These are phyloP conservation scores for Naja naja DNA, from an alignment of 2,113 vertebrate genomes.

Conservation along the genomic window DNA sequence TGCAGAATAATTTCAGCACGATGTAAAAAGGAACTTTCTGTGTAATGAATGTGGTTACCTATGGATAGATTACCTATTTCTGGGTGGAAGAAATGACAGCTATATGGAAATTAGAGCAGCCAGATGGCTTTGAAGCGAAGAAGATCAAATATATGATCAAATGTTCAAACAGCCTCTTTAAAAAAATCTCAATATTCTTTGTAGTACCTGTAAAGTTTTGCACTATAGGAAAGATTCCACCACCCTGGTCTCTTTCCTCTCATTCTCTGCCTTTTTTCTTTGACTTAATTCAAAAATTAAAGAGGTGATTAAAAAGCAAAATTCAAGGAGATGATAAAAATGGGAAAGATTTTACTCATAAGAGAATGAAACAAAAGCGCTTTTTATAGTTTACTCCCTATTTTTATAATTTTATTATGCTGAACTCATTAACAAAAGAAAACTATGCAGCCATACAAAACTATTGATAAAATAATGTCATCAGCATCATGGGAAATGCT, in stretches of 20 bases:
- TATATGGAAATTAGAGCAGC: background rate
- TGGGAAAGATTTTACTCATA: background rate
- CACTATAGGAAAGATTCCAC: background rate
- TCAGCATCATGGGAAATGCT: background rate
- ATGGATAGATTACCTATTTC: background rate
- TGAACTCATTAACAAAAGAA: background rate
- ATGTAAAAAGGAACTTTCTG: background rate
- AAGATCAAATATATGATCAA: constrained; percentile 2
- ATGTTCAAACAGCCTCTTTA: background rate
- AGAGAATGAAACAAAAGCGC: background rate
- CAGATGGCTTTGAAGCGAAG: background rate
- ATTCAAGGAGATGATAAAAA: background rate
- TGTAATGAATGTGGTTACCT: background rate
- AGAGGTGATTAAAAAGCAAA: background rate
- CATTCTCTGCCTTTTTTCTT: background rate
- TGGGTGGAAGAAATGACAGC: background rate
- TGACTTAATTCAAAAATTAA: background rate
- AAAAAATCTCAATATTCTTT: background rate
- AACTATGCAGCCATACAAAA: background rate
- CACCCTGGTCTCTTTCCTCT: background rate
- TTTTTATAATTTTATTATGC: background rate
- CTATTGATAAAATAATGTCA: background rate
- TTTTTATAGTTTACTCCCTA: background rate
- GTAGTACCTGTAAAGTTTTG: background rate
- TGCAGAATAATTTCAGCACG: background rate